Conservation (phyloP, 2,888 invertebrate species). For the Acleris emargana region DNA sequence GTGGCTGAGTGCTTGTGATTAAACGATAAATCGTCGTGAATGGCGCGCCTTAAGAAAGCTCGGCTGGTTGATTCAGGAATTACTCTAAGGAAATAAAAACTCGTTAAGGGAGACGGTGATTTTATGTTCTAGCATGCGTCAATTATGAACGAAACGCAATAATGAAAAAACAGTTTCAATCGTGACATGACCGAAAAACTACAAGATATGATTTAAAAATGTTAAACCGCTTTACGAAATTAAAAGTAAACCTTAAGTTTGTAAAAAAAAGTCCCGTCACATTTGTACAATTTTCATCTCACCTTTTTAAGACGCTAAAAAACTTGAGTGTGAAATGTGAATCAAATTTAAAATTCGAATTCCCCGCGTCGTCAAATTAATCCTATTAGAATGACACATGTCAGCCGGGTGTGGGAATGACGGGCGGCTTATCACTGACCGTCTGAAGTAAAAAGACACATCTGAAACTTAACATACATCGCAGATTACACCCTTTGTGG, state of each 20-base stretch:
- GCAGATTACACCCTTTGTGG: too few relatives aligned
- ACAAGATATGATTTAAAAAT: too few relatives aligned
- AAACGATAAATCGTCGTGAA: conserved; percentile 73
- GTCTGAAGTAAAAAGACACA: too few relatives aligned
- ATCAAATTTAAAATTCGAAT: conserved; percentile 50
- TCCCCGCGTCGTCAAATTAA: conserved; percentile 59
- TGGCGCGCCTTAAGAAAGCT: conserved; percentile 48
- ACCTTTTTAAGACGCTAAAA: conserved; percentile 23
- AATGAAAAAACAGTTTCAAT: too few relatives aligned
- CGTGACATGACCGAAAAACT: too few relatives aligned
- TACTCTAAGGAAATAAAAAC: conserved; percentile 23
- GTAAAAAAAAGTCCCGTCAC: conserved; percentile 3
- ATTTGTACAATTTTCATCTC: conserved; percentile 1
- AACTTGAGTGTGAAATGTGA: conserved; percentile 44
- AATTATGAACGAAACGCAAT: too few relatives aligned
- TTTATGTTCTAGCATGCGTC: background rate
- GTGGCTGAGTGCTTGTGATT: conserved; percentile 75
- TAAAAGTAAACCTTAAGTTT: background rate
- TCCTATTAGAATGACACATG: conserved; percentile 67
- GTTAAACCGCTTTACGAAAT: too few relatives aligned
- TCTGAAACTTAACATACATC: too few relatives aligned
- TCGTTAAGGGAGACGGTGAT: conserved; percentile 19
- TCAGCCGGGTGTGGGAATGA: conserved; percentile 45
- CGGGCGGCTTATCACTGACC: conserved; percentile 42
- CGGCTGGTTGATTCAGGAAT: conserved; percentile 27